phyloP scores from a whole-genome alignment of 2,113 vertebrate genomes.

The Peromyscus polionotus region DNA sequence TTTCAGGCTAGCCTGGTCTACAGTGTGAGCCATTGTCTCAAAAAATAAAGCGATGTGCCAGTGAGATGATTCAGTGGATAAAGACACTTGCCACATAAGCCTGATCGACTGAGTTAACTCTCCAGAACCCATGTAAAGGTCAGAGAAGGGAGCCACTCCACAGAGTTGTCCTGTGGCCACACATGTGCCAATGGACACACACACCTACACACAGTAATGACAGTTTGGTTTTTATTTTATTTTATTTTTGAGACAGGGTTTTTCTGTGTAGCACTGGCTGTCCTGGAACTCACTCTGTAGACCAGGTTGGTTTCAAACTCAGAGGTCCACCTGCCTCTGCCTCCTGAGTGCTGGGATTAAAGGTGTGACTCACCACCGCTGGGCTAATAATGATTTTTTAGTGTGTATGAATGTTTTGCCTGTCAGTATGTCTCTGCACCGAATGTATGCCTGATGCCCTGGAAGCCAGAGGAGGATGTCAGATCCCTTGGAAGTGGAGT shows the following conservation, averaged over 20 bases:
- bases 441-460: not conserved
- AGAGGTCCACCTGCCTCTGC: too few relatives aligned
- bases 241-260: too few relatives aligned
- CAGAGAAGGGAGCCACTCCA: not conserved
- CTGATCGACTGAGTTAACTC: not conserved
- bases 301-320: too few relatives aligned
- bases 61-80: not conserved
- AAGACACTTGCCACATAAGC: not conserved
- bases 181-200: not conserved
- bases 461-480: not conserved
- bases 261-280: too few relatives aligned
- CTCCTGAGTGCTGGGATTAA: too few relatives aligned
- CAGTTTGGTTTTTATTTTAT: too few relatives aligned
- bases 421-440: not conserved
- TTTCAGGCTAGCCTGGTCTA: not conserved
- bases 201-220: not conserved
- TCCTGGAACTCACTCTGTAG: too few relatives aligned
- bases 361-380: too few relatives aligned
- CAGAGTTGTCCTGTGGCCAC: not conserved
- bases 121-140: not conserved
- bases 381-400: not conserved
- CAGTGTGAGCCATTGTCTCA: not conserved
- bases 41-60: not conserved
- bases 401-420: not conserved
- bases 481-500: not conserved